These are phyloP conservation scores for Columba janthina DNA, from an alignment of 2,113 vertebrate species.

Conservation along the genomic window DNA sequence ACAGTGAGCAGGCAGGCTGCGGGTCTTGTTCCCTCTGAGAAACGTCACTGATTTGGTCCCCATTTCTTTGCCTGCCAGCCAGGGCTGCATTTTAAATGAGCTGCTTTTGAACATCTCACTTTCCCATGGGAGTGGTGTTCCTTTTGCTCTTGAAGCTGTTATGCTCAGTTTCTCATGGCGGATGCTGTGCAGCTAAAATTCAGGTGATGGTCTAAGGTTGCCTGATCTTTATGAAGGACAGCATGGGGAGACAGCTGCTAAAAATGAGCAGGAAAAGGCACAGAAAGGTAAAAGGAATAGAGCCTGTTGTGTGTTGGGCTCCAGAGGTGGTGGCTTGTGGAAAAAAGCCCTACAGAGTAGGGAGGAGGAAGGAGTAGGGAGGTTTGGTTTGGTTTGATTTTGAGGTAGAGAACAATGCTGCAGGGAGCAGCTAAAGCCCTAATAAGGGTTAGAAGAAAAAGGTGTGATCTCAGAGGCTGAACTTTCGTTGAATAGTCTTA, in stretches of 20 bases:
- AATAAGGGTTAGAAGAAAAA: background rate
- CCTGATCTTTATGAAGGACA: background rate
- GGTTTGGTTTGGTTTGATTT: background rate
- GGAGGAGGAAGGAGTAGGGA: background rate
- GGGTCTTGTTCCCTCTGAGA: background rate
- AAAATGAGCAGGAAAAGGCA: background rate
- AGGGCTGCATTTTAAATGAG: background rate
- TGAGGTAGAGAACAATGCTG: background rate
- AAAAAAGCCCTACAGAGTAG: background rate
- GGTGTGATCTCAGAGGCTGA: background rate
- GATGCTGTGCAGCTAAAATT: background rate
- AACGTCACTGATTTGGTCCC: background rate
- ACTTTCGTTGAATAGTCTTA: background rate
- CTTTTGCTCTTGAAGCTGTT: background rate
- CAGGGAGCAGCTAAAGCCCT: background rate
- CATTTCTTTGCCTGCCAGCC: background rate
- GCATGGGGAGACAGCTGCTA: background rate
- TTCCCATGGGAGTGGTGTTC: background rate
- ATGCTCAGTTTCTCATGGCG: fast-evolving
- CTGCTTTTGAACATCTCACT: background rate
- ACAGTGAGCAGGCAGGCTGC: background rate
- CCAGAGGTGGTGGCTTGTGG: background rate
- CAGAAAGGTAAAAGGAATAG: background rate
- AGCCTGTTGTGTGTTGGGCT: background rate
- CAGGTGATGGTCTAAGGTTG: background rate